phyloP scores from a whole-genome alignment of 2,888 invertebrate genomes.

The Catocala fraxini region DNA sequence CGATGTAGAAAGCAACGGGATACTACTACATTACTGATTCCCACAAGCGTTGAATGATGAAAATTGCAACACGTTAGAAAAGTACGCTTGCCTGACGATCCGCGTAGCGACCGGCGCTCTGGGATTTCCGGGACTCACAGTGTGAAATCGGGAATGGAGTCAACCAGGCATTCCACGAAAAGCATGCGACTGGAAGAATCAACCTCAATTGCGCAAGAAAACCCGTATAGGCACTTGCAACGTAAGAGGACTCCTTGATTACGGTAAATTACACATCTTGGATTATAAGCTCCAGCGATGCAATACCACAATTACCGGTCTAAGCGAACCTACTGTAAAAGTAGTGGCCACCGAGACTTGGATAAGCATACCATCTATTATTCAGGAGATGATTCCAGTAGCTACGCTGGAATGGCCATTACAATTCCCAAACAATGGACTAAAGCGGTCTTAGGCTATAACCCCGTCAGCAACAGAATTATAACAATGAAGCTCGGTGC shows the following conservation, averaged over 20 bases:
- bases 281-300: too few species aligned
- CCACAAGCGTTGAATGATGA: too few species aligned
- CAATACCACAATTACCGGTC: too few species aligned
- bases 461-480: conserved; percentile 6
- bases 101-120: conserved; percentile 13
- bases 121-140: conserved; percentile 17
- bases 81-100: too few species aligned
- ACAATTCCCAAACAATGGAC: conserved; percentile 1
- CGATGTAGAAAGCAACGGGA: too few species aligned
- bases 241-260: too few species aligned
- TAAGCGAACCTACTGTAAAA: conserved; percentile 13
- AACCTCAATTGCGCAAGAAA: background rate
- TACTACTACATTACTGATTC: too few species aligned
- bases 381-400: conserved; percentile 9
- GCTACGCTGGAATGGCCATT: background rate
- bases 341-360: conserved; percentile 18
- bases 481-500: too few species aligned
- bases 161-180: too few species aligned
- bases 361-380: background rate
- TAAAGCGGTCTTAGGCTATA: conserved; percentile 16
- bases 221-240: background rate
- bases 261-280: too few species aligned
- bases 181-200: too few species aligned
- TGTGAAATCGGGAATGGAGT: background rate
- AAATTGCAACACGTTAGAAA: too few species aligned